Base-by-base conservation (phyloP, 2,888 invertebrate species). In the Dexiosoma caninum region DNA sequence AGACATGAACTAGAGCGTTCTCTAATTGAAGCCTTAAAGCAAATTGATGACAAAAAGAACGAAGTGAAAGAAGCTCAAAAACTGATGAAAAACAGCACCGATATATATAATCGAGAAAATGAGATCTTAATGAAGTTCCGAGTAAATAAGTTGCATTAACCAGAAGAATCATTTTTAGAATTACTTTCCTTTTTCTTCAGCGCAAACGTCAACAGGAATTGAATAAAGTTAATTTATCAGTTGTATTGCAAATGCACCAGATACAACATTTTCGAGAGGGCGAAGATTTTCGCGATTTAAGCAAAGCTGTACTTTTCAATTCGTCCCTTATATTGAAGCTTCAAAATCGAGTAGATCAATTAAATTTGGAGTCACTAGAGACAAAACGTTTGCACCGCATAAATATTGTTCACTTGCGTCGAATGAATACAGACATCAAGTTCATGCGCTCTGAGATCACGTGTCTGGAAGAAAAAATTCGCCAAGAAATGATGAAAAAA, bases 221-320 rank as follows among this genome's bases (percentile, higher is more conserved):
- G 86, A 97, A 97, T 86, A 93, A 95, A 71, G 93, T 97, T 2
- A 93, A 94, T 62, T 92, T 93, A 74, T 92, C 94, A 2, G 92
- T 95, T 0, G 90, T 95, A 7, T 85, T 96, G 21, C 93, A 93
- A 35, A 92, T 95, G 85, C 92, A 94, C 86, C 96, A 95, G 86
- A 90, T 96, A 21, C 92, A 93, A 85, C 91, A 92, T 85, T 90
- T 92, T 49, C 86, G 85, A 8, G 90, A 92, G 5, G 91, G 92
- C 0, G 88, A 91, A 0, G 91, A 91, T 1, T 84, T 92, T 8
- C 88, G 87, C 0, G 91, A 91, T 10, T 86, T 91, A 32, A 84
- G 87, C 21, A 85, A 91, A 27, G 91, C 92, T 0, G 91, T 95
- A 3, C 91, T 95, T 4, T 95, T 95, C 85, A 93, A 94, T 12